A percentile compares a stretch with the other conserved stretches of the same genome.
Conservation (phyloP, 2,113 vertebrate species). For the Paradoxurus hermaphroditus region DNA sequence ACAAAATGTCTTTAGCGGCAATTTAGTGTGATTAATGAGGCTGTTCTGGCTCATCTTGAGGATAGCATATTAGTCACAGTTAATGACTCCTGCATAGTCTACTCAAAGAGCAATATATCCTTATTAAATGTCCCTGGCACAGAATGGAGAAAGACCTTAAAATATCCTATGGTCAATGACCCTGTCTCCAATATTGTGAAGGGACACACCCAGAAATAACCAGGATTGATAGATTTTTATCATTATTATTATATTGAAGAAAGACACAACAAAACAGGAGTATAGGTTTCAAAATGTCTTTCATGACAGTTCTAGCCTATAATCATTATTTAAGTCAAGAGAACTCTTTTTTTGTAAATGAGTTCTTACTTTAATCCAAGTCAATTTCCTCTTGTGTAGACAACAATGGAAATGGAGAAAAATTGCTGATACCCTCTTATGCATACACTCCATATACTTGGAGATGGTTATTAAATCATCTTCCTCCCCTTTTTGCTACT, state of each 20-base stretch:
- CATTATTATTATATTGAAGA: neutral
- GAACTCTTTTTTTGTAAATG: constrained; percentile 1
- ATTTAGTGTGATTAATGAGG: constrained; percentile 41
- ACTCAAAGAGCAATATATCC: constrained; percentile 48
- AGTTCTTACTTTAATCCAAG: constrained; percentile 28
- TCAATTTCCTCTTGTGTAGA: neutral
- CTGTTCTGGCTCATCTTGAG: constrained; percentile 42
- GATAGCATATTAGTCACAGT: constrained; percentile 69
- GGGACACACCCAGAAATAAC: neutral
- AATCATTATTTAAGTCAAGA: constrained; percentile 21
- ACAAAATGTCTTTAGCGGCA: constrained; percentile 10
- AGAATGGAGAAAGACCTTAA: neutral
- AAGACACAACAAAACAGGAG: neutral
- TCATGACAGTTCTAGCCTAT: neutral
- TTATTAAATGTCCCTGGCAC: constrained; percentile 55
- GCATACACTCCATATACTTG: neutral
- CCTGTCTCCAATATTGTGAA: neutral
- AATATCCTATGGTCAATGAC: neutral
- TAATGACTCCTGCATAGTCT: constrained; percentile 54
- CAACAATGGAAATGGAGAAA: constrained; percentile 25
- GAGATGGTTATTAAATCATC: neutral
- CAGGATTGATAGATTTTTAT: neutral
- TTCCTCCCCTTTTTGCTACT: neutral
- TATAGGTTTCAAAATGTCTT: neutral
- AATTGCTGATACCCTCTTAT: neutral